A percentile compares a stretch with the other conserved stretches of the same genome.
These are phyloP conservation scores for Epicauta chinensis DNA, from an alignment of 1,140 invertebrate genomes.

Conservation along the genomic window DNA sequence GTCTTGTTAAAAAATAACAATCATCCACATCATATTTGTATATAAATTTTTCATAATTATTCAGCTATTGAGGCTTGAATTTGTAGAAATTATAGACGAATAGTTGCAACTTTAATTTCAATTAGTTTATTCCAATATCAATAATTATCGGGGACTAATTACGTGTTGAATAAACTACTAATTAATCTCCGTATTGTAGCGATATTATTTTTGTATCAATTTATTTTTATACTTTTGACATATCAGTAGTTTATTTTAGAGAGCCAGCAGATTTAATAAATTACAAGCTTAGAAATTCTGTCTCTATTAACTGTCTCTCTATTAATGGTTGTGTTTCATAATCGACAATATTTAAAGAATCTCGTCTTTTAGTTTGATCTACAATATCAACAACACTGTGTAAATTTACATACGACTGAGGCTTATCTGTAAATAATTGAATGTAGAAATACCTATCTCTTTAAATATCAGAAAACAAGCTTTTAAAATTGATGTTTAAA, in stretches of 20 bases:
- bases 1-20: constrained; percentile 44
- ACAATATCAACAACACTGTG: background rate
- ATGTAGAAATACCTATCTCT: constrained; percentile 14
- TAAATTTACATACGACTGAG: constrained; percentile 22
- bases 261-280: no score
- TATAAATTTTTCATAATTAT: constrained; percentile 7
- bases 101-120: constrained; percentile 1
- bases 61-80: constrained; percentile 8
- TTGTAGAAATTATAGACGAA: background rate
- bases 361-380: no score
- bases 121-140: background rate
- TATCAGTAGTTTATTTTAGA: constrained; percentile 19
- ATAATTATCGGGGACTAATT: no score
- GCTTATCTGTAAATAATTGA: constrained; percentile 30
- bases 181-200: constrained; percentile 1
- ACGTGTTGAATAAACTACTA: no score
- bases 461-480: constrained; percentile 11
- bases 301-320: no score
- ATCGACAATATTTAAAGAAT: no score
- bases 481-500: constrained; percentile 13
- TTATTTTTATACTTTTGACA: constrained; percentile 25
- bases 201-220: constrained; percentile 16
- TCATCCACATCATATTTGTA: constrained; percentile 5
- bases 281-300: no score
- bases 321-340: no score